phyloP scores from a whole-genome alignment of 2,113 vertebrate genomes.

The Shinisaurus crocodilurus region DNA sequence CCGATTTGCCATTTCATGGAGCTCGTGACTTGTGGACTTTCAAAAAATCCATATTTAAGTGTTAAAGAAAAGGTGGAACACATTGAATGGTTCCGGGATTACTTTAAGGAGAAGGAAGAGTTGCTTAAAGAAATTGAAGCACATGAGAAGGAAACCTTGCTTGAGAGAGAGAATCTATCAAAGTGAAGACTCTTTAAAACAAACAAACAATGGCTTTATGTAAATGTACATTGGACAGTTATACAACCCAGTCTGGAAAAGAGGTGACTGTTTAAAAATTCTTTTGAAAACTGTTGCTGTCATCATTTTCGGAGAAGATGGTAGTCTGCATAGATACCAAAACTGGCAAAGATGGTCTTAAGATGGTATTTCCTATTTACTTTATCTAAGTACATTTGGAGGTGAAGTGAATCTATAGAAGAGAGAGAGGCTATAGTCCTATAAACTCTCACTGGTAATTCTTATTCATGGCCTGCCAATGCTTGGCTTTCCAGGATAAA shows the following conservation, averaged over 20 bases:
- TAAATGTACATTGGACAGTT: constrained; percentile 24
- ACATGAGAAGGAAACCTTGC: constrained; percentile 22
- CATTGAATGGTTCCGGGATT: constrained; percentile 93
- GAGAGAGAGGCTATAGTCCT: neutral
- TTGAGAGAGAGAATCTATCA: constrained; percentile 38
- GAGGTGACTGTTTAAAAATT: constrained; percentile 39
- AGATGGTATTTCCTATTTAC: neutral
- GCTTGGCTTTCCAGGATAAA: neutral
- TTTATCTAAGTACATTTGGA: neutral
- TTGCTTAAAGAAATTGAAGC: constrained; percentile 82
- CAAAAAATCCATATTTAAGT: constrained; percentile 88
- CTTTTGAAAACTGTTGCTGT: constrained; percentile 40
- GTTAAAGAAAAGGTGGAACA: constrained; percentile 92
- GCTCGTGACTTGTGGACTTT: constrained; percentile 90
- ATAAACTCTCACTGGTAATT: neutral
- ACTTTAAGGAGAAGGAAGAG: constrained; percentile 90
- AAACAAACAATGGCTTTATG: neutral
- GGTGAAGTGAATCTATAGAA: neutral
- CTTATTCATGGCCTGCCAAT: neutral
- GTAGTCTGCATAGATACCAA: neutral
- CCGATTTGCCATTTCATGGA: constrained; percentile 97
- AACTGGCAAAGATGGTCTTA: neutral
- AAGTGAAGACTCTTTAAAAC: constrained; percentile 32
- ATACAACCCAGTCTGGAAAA: constrained; percentile 42
- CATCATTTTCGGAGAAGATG: neutral